Percentiles rank a stretch among this genome's conserved stretches.
phyloP scores from a whole-genome alignment of 2,797 vertebrate species.

The Macropodus opercularis region DNA sequence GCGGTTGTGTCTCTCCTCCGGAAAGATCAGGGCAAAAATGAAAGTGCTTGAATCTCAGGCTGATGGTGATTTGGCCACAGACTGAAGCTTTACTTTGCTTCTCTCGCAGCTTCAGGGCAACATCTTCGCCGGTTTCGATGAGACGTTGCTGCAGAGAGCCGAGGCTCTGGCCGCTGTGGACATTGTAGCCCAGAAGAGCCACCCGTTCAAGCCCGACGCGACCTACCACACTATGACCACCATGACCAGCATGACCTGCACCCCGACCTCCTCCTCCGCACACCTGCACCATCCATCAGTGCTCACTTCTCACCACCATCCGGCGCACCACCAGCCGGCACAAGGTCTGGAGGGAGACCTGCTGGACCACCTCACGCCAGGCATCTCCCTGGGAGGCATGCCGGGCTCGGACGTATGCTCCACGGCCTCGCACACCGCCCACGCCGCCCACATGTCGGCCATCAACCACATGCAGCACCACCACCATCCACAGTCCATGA shows the following conservation, averaged over 20 bases:
- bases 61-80: neutral
- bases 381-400: slow-evolving; percentile 87
- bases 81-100: slow-evolving; percentile 1
- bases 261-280: slow-evolving; percentile 88
- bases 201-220: slow-evolving; percentile 93
- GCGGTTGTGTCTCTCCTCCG: too few species aligned
- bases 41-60: neutral
- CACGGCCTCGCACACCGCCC: slow-evolving; percentile 84
- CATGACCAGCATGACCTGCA: slow-evolving; percentile 93
- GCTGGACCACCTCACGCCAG: slow-evolving; percentile 90
- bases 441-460: slow-evolving; percentile 88
- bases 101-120: slow-evolving; percentile 86
- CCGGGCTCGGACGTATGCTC: slow-evolving; percentile 87
- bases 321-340: slow-evolving; percentile 83
- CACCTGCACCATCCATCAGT: slow-evolving; percentile 93
- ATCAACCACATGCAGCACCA: slow-evolving; percentile 92
- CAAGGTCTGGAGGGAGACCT: slow-evolving; percentile 91
- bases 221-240: slow-evolving; percentile 96
- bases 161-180: slow-evolving; percentile 94
- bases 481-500: slow-evolving; percentile 84
- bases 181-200: slow-evolving; percentile 90
- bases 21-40: neutral
- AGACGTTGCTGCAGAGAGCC: slow-evolving; percentile 89
- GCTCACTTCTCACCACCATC: slow-evolving; percentile 86
- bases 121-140: slow-evolving; percentile 93